Conservation (phyloP, 2,113 vertebrate species). For the Heterotis niloticus region DNA sequence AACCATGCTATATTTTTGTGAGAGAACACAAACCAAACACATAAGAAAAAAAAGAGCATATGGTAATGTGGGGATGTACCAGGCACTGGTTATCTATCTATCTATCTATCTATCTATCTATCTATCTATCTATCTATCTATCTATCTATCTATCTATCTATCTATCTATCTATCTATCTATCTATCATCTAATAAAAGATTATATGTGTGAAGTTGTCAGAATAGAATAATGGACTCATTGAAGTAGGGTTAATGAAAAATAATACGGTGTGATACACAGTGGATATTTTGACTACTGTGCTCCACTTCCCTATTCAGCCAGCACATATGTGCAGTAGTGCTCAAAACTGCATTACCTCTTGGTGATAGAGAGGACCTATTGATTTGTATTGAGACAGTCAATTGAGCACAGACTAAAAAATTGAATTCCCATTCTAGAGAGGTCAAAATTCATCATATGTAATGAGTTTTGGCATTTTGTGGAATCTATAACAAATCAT, state of each 20-base stretch:
- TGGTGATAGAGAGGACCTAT: neutral
- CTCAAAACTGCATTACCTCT: slow-evolving; percentile 19
- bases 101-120: no score
- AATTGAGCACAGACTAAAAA: slow-evolving; percentile 9
- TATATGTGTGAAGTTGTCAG: neutral
- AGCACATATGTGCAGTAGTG: slow-evolving; percentile 23
- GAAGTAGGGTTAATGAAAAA: neutral
- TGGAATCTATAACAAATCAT: slow-evolving; percentile 11
- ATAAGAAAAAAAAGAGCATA: no score
- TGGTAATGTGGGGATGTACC: no score
- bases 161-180: neutral
- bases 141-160: neutral
- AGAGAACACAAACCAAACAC: neutral
- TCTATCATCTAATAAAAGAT: neutral
- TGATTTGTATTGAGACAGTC: slow-evolving; percentile 18
- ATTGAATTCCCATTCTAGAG: neutral
- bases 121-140: no score
- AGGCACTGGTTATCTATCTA: no score
- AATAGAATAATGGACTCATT: no score
- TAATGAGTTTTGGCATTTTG: slow-evolving; percentile 8
- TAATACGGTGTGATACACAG: neutral
- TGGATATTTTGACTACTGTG: neutral
- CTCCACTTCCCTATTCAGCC: neutral
- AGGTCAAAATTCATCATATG: slow-evolving; percentile 11
- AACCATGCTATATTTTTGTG: neutral